Conservation (phyloP, 2,888 invertebrate genomes). For the Rhingia campestris region DNA sequence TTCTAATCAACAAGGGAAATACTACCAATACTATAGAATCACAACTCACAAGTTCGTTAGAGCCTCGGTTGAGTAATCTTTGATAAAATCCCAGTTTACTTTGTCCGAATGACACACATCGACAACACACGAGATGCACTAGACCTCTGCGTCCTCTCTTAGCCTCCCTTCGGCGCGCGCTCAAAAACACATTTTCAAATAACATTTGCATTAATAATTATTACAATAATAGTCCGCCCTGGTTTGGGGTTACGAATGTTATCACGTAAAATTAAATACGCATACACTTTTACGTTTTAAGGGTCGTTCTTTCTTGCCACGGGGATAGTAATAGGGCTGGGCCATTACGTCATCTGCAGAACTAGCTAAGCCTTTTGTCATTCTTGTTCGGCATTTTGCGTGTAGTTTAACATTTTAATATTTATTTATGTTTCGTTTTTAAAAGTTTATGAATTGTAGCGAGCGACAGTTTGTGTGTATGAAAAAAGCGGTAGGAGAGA, state of each 20-base stretch:
- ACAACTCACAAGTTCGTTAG: constrained; percentile 4
- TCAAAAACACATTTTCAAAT: constrained; percentile 1
- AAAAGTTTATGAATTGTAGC: too few species aligned
- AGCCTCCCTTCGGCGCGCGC: neutral
- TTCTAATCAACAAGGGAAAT: constrained; percentile 42
- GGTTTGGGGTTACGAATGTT: constrained; percentile 39
- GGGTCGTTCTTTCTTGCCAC: neutral
- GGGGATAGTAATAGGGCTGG: too few species aligned
- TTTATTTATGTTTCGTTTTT: too few species aligned
- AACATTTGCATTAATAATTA: constrained; percentile 40
- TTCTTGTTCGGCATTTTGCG: too few species aligned
- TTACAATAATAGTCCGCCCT: constrained; percentile 21
- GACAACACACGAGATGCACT: neutral
- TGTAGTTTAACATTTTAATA: too few species aligned
- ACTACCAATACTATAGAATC: constrained; percentile 10
- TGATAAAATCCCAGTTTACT: constrained; percentile 9
- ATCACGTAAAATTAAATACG: constrained; percentile 12
- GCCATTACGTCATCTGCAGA: too few species aligned
- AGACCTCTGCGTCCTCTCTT: neutral
- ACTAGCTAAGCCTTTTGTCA: too few species aligned
- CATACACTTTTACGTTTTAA: neutral
- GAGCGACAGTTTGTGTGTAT: too few species aligned
- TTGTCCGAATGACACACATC: neutral
- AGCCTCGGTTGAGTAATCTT: constrained; percentile 11
- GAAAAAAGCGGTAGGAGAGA: too few species aligned